Percentiles rank a stretch among this genome's conserved stretches.
Evolutionary conservation across 2,113 vertebrate species (phyloP).

Genomic region (Nymphicus hollandicus): DNA sequence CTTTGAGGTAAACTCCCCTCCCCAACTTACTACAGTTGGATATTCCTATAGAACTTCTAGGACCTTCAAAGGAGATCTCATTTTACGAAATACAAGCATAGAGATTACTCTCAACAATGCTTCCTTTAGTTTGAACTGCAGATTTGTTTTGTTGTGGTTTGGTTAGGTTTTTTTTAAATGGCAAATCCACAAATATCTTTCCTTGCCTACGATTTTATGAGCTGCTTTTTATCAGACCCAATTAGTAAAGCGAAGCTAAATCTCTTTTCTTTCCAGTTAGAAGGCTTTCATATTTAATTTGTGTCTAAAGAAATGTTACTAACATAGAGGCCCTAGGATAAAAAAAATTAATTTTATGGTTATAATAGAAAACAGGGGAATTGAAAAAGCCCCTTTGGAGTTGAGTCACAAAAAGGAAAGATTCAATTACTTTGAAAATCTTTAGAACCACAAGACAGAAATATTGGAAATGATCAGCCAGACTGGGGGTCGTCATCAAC

Average conservation of each 20-base stretch:
- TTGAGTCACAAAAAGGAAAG: constrained; percentile 62
- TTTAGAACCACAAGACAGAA: constrained; percentile 33
- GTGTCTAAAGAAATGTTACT: constrained; percentile 33
- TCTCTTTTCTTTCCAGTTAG: background rate
- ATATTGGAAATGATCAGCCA: constrained; percentile 52
- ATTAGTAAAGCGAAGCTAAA: constrained; percentile 34
- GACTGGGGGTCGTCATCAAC: constrained; percentile 50
- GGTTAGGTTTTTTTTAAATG: background rate
- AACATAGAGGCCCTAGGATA: constrained; percentile 14
- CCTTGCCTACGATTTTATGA: background rate
- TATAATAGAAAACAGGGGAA: constrained; percentile 59
- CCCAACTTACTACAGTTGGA: background rate
- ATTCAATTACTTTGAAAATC: constrained; percentile 68
- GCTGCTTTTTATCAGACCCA: background rate
- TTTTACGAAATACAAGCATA: background rate
- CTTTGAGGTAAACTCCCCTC: background rate
- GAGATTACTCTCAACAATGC: background rate
- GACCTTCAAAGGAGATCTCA: background rate
- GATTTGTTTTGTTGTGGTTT: background rate
- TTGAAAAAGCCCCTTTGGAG: constrained; percentile 54
- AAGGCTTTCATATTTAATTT: constrained; percentile 51
- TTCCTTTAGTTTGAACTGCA: background rate
- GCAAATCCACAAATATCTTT: background rate
- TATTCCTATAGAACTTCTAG: background rate
- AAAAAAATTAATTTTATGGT: constrained; percentile 65